phyloP scores from a whole-genome alignment of 1,140 invertebrate species.

The Drosophila lini region DNA sequence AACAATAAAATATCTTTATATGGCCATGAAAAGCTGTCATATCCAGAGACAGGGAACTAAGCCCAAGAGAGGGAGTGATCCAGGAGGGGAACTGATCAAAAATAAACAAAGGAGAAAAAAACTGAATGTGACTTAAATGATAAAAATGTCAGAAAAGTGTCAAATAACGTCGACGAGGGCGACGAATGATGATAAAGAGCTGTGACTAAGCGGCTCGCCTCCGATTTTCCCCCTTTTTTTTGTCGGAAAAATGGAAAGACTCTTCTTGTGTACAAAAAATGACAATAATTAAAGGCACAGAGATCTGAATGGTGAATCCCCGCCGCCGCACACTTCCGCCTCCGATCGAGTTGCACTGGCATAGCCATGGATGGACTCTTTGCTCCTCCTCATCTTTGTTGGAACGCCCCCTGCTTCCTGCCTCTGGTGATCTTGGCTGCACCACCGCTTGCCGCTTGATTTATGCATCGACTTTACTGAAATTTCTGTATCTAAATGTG shows the following conservation, averaged over 20 bases:
- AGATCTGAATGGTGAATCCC: slow-evolving; percentile 57
- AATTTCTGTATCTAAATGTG: slow-evolving; percentile 80
- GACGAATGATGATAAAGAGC: slow-evolving; percentile 81
- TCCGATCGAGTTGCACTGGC: slow-evolving; percentile 59
- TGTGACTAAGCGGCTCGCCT: slow-evolving; percentile 61
- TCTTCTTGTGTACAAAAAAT: slow-evolving; percentile 51
- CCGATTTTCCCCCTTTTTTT: slow-evolving; percentile 16
- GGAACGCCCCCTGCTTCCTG: slow-evolving; percentile 71
- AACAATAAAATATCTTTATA: slow-evolving; percentile 79
- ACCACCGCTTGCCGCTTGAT: slow-evolving; percentile 66
- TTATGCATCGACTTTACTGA: slow-evolving; percentile 75
- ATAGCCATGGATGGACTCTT: background rate
- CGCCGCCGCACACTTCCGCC: slow-evolving; percentile 31
- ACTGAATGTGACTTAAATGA: slow-evolving; percentile 78
- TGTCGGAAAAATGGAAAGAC: slow-evolving; percentile 1
- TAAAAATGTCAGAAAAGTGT: slow-evolving; percentile 80
- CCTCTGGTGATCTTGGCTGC: slow-evolving; percentile 58
- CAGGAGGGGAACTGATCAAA: slow-evolving; percentile 23
- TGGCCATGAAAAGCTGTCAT: slow-evolving; percentile 60
- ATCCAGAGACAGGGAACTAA: slow-evolving; percentile 20
- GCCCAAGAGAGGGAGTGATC: background rate
- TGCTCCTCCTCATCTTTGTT: slow-evolving; percentile 17
- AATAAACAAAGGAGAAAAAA: slow-evolving; percentile 48
- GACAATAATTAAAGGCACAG: slow-evolving; percentile 78
- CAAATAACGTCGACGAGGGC: slow-evolving; percentile 77